Base-by-base conservation (phyloP, 2,888 invertebrate genomes). In the Lordiphosa fenestrarum region DNA sequence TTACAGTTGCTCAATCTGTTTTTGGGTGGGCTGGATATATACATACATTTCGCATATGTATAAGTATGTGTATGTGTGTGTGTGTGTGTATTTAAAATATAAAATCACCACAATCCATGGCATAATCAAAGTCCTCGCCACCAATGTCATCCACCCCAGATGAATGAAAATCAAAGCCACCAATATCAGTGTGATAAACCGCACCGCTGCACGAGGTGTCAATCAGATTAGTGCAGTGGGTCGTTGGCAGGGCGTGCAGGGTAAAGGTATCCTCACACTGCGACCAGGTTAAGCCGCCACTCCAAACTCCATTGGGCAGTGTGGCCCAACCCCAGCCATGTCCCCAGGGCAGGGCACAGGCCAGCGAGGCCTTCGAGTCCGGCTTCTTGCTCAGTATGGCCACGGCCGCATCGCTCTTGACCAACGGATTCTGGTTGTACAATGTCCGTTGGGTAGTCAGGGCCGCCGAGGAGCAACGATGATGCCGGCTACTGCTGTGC, bases 301-400 rank as follows among this genome's bases (percentile, higher is more conserved):
- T 92, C 92, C 92, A 92, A 2, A 92, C 92, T 6, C 92, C 92
- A 60, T 92, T 93, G 9, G 92, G 92, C 76, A 93, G 85, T 10
- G 92, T 93, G 53, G 93, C 93, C 94, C 94, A 94, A 2, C 94
- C 94, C 93, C 94, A 94, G 44, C 94, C 94, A 75, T 94, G 94
- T 4, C 94, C 94, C 94, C 94, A 94, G 47, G 88, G 89, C 50
- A 89, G 66, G 1, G 82, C 88, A 53, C 89, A 89, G 21, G 89
- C 89, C 53, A 90, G 66, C 21, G 89, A 88, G 9, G 88, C 89
- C 64, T 87, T 89, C 1, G 89, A 88, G 58, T 89, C 89, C 9
- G 88, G 81, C 62, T 88, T 89, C 86, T 90, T 90, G 72, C 89
- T 89, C n/a, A 90, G 70, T 55, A 90, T 86, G 15, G 89, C 89